These are phyloP conservation scores for Scaptomyza tumidula DNA, from an alignment of 2,888 invertebrate genomes.

Conservation along the genomic window DNA sequence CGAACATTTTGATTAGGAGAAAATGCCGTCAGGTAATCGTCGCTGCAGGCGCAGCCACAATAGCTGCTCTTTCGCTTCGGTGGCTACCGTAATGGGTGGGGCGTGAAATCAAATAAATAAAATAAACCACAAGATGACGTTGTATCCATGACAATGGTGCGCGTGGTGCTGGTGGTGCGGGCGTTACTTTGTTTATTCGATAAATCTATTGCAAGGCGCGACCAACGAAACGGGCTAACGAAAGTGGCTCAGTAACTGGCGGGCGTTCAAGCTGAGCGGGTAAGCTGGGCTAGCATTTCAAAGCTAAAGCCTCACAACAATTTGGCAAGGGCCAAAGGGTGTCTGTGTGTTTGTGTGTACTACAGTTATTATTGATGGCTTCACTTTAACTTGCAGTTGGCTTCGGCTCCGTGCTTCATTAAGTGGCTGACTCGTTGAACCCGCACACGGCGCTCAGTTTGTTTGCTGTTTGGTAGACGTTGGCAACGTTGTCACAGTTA, in stretches of 20 bases:
- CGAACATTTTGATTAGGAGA: conserved; percentile 71
- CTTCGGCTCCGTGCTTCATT: conserved; percentile 62
- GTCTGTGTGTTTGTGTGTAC: conserved; percentile 18
- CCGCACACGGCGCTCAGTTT: conserved; percentile 36
- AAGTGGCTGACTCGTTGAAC: conserved; percentile 46
- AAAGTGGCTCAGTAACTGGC: conserved; percentile 65
- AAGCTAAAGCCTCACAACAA: neutral
- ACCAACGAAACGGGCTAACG: conserved; percentile 45
- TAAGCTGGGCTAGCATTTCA: conserved; percentile 47
- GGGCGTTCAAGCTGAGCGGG: conserved; percentile 69
- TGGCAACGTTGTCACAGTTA: conserved; percentile 71
- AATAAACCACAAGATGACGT: conserved; percentile 78
- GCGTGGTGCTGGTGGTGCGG: conserved; percentile 27
- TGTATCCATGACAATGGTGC: conserved; percentile 69
- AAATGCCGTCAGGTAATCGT: conserved; percentile 69
- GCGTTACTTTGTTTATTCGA: conserved; percentile 71
- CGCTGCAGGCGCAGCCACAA: conserved; percentile 69
- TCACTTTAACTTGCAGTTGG: conserved; percentile 75
- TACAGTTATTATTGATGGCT: conserved; percentile 72
- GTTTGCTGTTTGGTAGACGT: conserved; percentile 59
- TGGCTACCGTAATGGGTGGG: conserved; percentile 38
- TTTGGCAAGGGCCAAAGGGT: conserved; percentile 9
- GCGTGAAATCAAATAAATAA: conserved; percentile 74
- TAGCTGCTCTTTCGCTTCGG: conserved; percentile 47
- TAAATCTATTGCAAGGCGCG: conserved; percentile 70